Evolutionary conservation across 2,113 vertebrate genomes (phyloP), one percentile per base, ranked within the genome.

Genomic region (Prionailurus bengalensis): DNA sequence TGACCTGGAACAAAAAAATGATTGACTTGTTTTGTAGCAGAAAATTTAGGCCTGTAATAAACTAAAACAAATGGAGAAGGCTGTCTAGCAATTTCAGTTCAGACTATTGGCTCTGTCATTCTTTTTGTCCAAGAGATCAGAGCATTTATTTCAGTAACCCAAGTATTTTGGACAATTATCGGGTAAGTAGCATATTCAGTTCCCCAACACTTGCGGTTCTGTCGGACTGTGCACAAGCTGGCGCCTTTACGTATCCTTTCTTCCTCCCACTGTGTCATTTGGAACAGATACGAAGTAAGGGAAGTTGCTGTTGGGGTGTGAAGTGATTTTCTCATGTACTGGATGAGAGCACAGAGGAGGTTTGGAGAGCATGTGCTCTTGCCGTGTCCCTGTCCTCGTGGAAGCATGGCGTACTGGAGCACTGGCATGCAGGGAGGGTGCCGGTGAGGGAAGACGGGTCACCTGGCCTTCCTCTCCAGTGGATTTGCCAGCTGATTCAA

Each of bases 11-110:
- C 23, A 91, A 84, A 93, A 96, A 96, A 95, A 89, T 90, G 42
- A 95, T 87, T 97, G 92, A 91, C 78, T 78, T 94, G 39, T 95
- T 97, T 85, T 96, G 31, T 92, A 85, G 74, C 17, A 88, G 83
- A 45, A 92, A 74, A 92, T 90, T 95, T 85, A 94, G 92, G 68
- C 53, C 80, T 90, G 94, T 80, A 93, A 86, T 74, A 86, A 93
- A 88, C 9, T 73, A 82, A 91, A 48, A 58, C 73, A 55, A 63
- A n/a, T 80, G 36, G 55, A 39, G 45, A 96, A 93, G 87, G 33
- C 88, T 63, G 51, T 79, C 53, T 65, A 39, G 63, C 17, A 45
- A 10, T 95, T 97, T 87, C 63, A 63, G 6, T 53, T 94, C 74
- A 85, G 48, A 65, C 94, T 73, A 29, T 80, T 88, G 55, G 14